These are phyloP conservation scores for Typhlichthys eigenmanni DNA, from an alignment of 2,797 vertebrate genomes.

Conservation along the genomic window DNA sequence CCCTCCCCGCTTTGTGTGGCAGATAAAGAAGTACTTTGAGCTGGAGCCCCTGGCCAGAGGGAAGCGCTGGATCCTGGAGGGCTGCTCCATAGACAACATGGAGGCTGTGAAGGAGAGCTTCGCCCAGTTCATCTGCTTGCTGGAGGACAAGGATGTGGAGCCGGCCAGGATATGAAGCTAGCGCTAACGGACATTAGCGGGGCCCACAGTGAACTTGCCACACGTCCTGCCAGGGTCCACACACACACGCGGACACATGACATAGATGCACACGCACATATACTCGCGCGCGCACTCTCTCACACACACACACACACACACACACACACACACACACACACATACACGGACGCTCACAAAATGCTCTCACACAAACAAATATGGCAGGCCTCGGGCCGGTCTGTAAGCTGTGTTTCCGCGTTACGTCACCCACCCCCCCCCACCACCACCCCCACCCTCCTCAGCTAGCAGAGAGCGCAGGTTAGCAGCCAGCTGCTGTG, in stretches of 20 bases:
- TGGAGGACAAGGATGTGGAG: conserved; percentile 92
- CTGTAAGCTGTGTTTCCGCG: conserved; percentile 39
- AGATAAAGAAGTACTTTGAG: conserved; percentile 98
- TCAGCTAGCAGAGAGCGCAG: conserved; percentile 31
- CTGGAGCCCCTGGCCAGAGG: conserved; percentile 93
- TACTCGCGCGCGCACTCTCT: neutral
- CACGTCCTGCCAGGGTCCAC: conserved; percentile 36
- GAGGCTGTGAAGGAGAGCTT: conserved; percentile 92
- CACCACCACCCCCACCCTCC: conserved; percentile 35
- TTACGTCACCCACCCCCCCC: conserved; percentile 54
- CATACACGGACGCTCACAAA: conserved; percentile 3
- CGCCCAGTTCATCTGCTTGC: conserved; percentile 86
- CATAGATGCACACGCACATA: conserved; percentile 24
- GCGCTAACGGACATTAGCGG: conserved; percentile 46
- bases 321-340: conserved; percentile 23
- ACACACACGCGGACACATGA: conserved; percentile 26
- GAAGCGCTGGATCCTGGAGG: conserved; percentile 95
- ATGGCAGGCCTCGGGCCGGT: conserved; percentile 43
- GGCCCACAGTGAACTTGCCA: neutral
- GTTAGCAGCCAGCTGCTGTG: conserved; percentile 25
- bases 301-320: conserved; percentile 28
- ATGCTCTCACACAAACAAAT: conserved; percentile 12
- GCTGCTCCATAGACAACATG: conserved; percentile 87
- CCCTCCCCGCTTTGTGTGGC: conserved; percentile 25
- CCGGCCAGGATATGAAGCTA: conserved; percentile 87